These are phyloP conservation scores for Hassar affinis DNA, from an alignment of 2,113 vertebrate genomes.

Conservation along the genomic window DNA sequence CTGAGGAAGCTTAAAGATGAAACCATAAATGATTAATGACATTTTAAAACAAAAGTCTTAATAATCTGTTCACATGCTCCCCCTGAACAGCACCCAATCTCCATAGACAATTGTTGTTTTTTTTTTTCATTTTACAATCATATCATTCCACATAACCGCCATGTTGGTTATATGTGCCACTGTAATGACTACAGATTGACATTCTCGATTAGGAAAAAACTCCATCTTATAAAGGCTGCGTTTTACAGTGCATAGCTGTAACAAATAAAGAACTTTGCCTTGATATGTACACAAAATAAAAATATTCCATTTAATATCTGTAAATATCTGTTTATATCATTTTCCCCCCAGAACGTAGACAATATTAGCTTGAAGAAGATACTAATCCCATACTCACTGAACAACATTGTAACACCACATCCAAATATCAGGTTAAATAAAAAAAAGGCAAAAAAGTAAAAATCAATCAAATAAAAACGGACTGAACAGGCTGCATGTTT, in stretches of 20 bases:
- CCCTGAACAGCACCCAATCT: constrained; percentile 64
- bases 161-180: constrained; percentile 85
- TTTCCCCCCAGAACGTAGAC: constrained; percentile 78
- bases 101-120: constrained; percentile 54
- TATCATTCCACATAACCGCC: constrained; percentile 90
- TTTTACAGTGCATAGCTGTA: constrained; percentile 99
- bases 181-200: constrained; percentile 91
- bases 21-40: constrained; percentile 77
- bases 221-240: constrained; percentile 94
- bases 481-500: constrained; percentile 83
- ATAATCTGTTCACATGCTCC: constrained; percentile 70
- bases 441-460: constrained; percentile 58
- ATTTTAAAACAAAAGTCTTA: constrained; percentile 58
- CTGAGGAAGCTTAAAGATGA: constrained; percentile 71
- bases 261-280: constrained; percentile 93
- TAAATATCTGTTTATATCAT: constrained; percentile 91
- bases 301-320: constrained; percentile 94
- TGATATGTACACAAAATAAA: constrained; percentile 99
- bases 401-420: constrained; percentile 83
- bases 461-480: constrained; percentile 63
- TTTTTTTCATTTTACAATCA: constrained; percentile 83
- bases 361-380: constrained; percentile 81
- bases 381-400: constrained; percentile 73
- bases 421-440: constrained; percentile 79
- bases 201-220: constrained; percentile 97